Evolutionary conservation across 2,888 invertebrate genomes (phyloP).

Genomic region (Lasioglossum leucozonium): DNA sequence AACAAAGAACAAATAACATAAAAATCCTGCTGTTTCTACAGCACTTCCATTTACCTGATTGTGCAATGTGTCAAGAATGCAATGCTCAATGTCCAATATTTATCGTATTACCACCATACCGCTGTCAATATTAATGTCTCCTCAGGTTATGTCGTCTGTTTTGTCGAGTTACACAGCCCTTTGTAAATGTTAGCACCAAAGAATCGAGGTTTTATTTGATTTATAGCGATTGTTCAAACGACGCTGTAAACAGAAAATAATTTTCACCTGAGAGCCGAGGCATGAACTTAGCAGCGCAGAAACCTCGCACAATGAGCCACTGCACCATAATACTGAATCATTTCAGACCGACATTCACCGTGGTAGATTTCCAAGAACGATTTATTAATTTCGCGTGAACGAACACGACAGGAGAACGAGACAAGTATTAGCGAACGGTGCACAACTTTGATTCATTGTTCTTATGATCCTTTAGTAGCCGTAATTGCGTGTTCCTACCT

Average conservation of each 20-base stretch:
- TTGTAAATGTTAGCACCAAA: background rate
- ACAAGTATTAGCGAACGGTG: slow-evolving; percentile 23
- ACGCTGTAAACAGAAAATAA: background rate
- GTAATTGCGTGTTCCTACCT: slow-evolving; percentile 46
- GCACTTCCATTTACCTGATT: background rate
- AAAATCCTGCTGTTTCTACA: background rate
- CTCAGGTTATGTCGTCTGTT: background rate
- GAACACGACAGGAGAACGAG: slow-evolving; percentile 36
- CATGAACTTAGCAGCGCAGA: background rate
- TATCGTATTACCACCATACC: background rate
- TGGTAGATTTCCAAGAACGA: background rate
- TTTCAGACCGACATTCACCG: background rate
- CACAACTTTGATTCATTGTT: slow-evolving; percentile 43
- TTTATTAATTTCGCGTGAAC: slow-evolving; percentile 38
- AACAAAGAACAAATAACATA: background rate
- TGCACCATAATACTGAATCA: slow-evolving; percentile 3
- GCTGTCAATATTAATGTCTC: background rate
- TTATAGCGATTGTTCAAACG: background rate
- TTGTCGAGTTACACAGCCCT: background rate
- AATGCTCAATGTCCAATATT: background rate
- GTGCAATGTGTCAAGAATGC: background rate
- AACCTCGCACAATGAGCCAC: background rate
- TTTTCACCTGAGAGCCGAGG: background rate
- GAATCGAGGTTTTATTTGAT: background rate
- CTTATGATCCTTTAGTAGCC: slow-evolving; percentile 44